Percentiles rank a stretch among this genome's conserved stretches.
Evolutionary conservation across 2,888 invertebrate genomes (phyloP).

Genomic region (Campoplex nolae): DNA sequence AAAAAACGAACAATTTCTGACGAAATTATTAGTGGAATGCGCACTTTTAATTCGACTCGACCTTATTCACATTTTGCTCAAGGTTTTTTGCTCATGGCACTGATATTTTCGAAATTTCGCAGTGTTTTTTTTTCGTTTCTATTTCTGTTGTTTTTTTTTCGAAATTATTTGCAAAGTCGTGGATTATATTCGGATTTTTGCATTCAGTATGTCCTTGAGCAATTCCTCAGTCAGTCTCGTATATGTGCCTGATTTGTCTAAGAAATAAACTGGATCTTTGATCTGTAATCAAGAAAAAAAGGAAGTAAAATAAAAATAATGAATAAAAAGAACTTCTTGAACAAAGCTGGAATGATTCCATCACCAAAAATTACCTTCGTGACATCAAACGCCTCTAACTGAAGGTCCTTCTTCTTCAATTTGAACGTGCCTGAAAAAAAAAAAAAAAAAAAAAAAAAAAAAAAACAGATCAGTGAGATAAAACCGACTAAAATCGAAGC

Average conservation of each 20-base stretch:
- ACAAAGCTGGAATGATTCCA: not conserved
- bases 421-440: constrained; percentile 92
- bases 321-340: not conserved
- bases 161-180: constrained; percentile 9
- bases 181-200: constrained; percentile 74
- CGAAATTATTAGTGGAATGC: not conserved
- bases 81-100: not conserved
- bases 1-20: not conserved
- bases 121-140: not conserved
- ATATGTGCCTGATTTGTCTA: constrained; percentile 87
- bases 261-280: constrained; percentile 91
- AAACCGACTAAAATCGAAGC: constrained; percentile 2
- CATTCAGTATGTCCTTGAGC: constrained; percentile 86
- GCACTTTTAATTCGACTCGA: not conserved
- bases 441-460: constrained; percentile 68
- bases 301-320: not conserved
- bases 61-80: not conserved
- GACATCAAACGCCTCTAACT: constrained; percentile 93
- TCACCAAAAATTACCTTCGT: constrained; percentile 87
- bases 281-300: constrained; percentile 79
- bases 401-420: constrained; percentile 94
- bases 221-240: constrained; percentile 87
- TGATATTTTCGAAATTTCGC: not conserved
- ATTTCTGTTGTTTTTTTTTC: not conserved
- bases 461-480: constrained; percentile 60